These are phyloP conservation scores for Spermophilus dauricus DNA, from an alignment of 2,113 vertebrate species.

Conservation along the genomic window DNA sequence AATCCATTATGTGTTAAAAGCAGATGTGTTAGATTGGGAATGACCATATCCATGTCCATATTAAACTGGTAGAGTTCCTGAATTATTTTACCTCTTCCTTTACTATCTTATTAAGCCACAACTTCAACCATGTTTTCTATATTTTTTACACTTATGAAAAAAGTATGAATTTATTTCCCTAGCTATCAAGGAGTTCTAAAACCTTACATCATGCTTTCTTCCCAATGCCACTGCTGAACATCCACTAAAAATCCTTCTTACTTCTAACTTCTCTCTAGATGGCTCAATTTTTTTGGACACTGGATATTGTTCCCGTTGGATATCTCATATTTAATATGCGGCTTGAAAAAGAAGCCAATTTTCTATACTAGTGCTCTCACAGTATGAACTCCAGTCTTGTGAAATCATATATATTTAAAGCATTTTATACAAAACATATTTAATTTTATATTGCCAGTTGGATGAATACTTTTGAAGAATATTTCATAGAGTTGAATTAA, in stretches of 20 bases:
- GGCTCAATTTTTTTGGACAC: neutral
- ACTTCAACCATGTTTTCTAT: neutral
- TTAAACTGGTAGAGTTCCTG: neutral
- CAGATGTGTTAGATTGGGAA: neutral
- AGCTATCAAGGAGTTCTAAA: neutral
- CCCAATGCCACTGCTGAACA: neutral
- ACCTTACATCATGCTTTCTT: too few species aligned
- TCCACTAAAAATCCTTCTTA: neutral
- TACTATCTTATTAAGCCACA: neutral
- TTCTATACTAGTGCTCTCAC: neutral
- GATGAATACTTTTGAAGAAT: neutral
- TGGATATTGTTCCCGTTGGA: neutral
- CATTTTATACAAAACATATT: neutral
- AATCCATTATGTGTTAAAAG: neutral
- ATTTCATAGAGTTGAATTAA: neutral
- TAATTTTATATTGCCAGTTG: conserved; percentile 17
- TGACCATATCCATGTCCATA: neutral
- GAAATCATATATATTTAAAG: neutral
- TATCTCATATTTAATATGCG: neutral
- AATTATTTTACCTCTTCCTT: neutral
- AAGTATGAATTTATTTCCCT: neutral
- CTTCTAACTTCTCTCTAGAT: neutral
- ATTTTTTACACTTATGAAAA: neutral
- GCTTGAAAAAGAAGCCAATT: neutral
- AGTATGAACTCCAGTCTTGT: neutral